These are phyloP conservation scores for Lytechinus pictus DNA, from an alignment of 35 echinoderm and acorn worm species.

Conservation along the genomic window DNA sequence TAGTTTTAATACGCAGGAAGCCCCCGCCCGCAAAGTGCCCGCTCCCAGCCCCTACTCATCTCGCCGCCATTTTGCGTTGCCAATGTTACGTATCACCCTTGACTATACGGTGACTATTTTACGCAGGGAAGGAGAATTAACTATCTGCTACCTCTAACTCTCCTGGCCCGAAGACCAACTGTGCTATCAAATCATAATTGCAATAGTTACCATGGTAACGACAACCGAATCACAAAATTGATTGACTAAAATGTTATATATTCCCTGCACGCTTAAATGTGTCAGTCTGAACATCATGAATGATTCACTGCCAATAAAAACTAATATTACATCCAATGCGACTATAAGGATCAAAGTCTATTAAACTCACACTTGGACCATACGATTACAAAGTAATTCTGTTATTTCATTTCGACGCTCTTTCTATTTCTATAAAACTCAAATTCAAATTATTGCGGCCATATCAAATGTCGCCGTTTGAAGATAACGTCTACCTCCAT, in stretches of 20 bases:
- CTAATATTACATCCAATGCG: too few species aligned
- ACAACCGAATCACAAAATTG: background rate
- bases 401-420: too few species aligned
- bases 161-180: background rate
- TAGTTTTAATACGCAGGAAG: background rate
- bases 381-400: too few species aligned
- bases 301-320: too few species aligned
- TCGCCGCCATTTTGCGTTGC: background rate
- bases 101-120: background rate
- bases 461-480: too few species aligned
- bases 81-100: background rate
- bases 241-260: background rate
- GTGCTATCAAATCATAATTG: background rate
- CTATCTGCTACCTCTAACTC: background rate
- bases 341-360: too few species aligned
- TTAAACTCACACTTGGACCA: too few species aligned
- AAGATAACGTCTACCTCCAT: too few species aligned
- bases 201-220: background rate
- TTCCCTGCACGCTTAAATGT: background rate
- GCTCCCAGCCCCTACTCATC: background rate
- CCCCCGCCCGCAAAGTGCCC: too few species aligned
- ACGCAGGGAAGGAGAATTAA: background rate
- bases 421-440: too few species aligned
- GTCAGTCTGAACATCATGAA: background rate
- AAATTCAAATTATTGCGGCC: too few species aligned